These are phyloP conservation scores for Vimba vimba DNA, from an alignment of 2,113 vertebrate genomes.

Conservation along the genomic window DNA sequence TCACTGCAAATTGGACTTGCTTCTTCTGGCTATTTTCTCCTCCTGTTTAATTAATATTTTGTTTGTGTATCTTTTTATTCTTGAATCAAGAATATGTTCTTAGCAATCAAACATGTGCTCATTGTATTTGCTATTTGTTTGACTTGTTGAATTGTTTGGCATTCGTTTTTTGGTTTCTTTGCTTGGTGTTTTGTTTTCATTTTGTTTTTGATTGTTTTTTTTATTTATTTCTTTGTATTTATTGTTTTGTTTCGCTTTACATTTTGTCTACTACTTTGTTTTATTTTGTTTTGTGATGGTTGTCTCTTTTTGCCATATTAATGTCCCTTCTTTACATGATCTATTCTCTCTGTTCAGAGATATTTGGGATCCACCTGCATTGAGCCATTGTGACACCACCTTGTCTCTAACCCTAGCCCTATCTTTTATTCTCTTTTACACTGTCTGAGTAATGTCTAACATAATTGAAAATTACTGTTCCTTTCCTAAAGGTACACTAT, in stretches of 20 bases:
- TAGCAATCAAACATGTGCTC: neutral
- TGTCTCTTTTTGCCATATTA: neutral
- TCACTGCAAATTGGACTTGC: conserved; percentile 59
- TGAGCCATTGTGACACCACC: neutral
- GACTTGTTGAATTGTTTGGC: neutral
- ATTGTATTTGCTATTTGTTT: conserved; percentile 3
- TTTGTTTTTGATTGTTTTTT: neutral
- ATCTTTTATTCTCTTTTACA: conserved; percentile 26
- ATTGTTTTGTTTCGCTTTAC: neutral
- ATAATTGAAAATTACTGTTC: neutral
- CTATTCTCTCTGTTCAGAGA: neutral
- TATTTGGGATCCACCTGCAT: conserved; percentile 42
- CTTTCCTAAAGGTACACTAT: neutral
- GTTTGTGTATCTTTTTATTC: conserved; percentile 3
- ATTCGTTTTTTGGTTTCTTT: neutral
- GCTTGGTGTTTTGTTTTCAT: neutral
- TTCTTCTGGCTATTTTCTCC: conserved; percentile 51
- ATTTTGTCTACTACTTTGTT: neutral
- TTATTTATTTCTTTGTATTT: neutral
- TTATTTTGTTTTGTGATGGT: neutral
- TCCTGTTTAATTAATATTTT: conserved; percentile 41
- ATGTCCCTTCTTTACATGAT: neutral
- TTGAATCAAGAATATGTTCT: neutral
- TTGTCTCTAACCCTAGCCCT: conserved; percentile 23
- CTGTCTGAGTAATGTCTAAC: conserved; percentile 24